Evolutionary conservation across 1,140 invertebrate species (phyloP), one percentile per base, ranked within the genome.

Genomic region (Schlechtendalia chinensis): DNA sequence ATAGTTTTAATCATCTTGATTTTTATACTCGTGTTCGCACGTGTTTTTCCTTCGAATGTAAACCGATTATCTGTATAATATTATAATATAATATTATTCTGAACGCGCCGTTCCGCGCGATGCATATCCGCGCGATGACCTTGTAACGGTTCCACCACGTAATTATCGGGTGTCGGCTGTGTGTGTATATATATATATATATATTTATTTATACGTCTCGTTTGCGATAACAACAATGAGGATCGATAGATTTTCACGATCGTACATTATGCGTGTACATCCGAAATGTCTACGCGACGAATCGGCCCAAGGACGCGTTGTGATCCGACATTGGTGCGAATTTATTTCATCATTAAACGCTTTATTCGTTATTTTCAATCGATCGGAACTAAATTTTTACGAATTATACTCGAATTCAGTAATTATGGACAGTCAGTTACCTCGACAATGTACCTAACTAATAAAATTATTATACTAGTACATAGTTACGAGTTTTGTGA

Each of bases 231-330:
- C 24, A 47, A 47, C 32, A 69, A 69, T 69, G 32, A 32, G 39
- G 39, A 69, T 69, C 65, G 19, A 69, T 69, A 45, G 65, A 69
- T 69, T 47, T 69, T 69, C 65, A 69, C 65, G 65, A 69, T 24
- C 65, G 65, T 22, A 58, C n/a, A 5, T 4, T n/a, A 54, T n/a
- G n/a, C 8, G 14, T n/a, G 39, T 24, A 5, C 24, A 47, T 22
- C 65, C 65, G n/a, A 69, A 69, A 47, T 22, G 47, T 17, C 5
- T 47, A 16, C 22, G n/a, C 0, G n/a, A n/a, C 39, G 47, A 69
- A 69, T 69, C 39, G 65, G 65, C 65, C n/a, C 65, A 69, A 69
- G 65, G 65, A 24, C 39, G 12, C 14, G 11, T n/a, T n/a, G n/a
- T 22, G 32, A 67, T 8, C 29, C n/a, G 16, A 39, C 39, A 14